Conservation (phyloP, 2,113 vertebrate species). For the Cottus gobio region DNA sequence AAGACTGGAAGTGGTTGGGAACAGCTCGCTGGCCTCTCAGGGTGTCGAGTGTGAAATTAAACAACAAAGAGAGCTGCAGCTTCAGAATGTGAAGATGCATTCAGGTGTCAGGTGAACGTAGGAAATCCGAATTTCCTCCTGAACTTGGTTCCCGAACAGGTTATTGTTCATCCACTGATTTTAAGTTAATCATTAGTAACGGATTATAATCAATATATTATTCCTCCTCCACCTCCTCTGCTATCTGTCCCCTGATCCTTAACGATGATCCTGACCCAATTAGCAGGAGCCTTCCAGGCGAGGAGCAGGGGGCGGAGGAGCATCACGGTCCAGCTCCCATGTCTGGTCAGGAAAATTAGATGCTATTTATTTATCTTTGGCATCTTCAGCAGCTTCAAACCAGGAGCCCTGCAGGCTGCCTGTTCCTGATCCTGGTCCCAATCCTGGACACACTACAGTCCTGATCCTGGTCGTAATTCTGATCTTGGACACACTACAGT, state of each 20-base stretch:
- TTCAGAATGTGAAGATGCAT: not conserved
- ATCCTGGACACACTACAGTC: too few species aligned
- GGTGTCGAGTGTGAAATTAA: too few species aligned
- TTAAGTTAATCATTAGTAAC: too few species aligned
- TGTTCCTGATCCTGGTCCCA: too few species aligned
- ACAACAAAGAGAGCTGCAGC: too few species aligned
- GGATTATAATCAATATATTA: too few species aligned
- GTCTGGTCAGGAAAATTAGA: constrained; percentile 90
- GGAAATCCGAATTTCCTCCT: not conserved
- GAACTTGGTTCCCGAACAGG: too few species aligned
- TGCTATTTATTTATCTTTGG: constrained; percentile 96
- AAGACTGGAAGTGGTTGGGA: too few species aligned
- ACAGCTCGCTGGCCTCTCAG: too few species aligned
- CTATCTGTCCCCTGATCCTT: constrained; percentile 81
- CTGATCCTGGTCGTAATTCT: too few species aligned
- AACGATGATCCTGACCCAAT: constrained; percentile 88
- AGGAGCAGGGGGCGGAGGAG: constrained; percentile 45
- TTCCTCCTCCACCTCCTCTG: constrained; percentile 85
- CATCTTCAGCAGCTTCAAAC: constrained; percentile 89
- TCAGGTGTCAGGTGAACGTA: not conserved
- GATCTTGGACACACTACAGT: too few species aligned
- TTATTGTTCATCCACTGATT: not conserved
- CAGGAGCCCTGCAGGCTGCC: constrained; percentile 34
- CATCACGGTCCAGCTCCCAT: constrained; percentile 86
- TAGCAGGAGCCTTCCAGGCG: constrained; percentile 83